A percentile compares a stretch with the other conserved stretches of the same genome.
These are phyloP conservation scores for Romanogobio albipinnatus DNA, from an alignment of 2,113 vertebrate species.

Conservation along the genomic window DNA sequence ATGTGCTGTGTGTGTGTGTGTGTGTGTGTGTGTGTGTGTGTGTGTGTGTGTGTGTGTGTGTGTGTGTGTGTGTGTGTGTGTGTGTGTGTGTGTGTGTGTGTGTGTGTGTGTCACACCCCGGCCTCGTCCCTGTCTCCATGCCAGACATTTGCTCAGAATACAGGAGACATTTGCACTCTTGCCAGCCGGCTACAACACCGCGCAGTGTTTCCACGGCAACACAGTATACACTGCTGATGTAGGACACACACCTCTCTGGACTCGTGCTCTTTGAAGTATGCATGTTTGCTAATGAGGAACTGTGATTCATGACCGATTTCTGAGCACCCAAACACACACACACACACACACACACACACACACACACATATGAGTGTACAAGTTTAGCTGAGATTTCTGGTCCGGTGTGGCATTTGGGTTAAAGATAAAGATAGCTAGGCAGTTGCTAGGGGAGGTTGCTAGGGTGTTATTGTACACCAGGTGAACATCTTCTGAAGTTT, in stretches of 20 bases:
- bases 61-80: constrained; percentile 36
- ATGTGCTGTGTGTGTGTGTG: neutral
- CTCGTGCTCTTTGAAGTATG: constrained; percentile 29
- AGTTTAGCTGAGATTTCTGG: neutral
- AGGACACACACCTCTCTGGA: constrained; percentile 53
- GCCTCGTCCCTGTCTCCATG: constrained; percentile 44
- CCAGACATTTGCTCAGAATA: constrained; percentile 46
- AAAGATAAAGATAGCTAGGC: neutral
- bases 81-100: constrained; percentile 39
- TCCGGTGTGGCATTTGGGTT: too few species aligned
- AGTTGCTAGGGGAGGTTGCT: neutral
- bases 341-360: neutral
- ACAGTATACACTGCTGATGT: constrained; percentile 49
- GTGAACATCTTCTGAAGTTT: neutral
- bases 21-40: constrained; percentile 19
- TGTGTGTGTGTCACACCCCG: constrained; percentile 30
- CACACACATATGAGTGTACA: neutral
- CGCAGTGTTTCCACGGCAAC: constrained; percentile 35
- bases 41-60: constrained; percentile 40
- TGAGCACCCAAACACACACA: neutral
- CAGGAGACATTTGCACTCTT: constrained; percentile 40
- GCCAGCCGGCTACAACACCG: constrained; percentile 53
- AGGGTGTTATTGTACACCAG: neutral
- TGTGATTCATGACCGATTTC: neutral
- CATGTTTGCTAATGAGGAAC: neutral